Conservation (phyloP, 2,113 vertebrate species). For the Crotalus horridus region DNA sequence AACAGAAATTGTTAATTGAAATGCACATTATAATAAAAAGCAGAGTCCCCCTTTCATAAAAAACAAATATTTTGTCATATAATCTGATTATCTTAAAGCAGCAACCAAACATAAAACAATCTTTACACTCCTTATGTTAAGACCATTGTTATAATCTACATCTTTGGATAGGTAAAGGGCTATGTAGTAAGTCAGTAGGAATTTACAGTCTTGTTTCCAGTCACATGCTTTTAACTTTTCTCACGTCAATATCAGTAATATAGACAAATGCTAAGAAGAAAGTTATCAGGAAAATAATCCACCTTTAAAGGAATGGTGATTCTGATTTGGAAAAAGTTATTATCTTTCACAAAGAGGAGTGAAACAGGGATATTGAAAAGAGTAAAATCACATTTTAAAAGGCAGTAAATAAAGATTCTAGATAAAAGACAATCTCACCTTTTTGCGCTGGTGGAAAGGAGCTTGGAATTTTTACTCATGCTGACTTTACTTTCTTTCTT, state of each 20-base stretch:
- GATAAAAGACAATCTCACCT: constrained; percentile 71
- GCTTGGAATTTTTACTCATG: constrained; percentile 98
- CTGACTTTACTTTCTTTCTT: constrained; percentile 94
- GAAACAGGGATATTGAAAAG: background rate
- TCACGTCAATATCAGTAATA: background rate
- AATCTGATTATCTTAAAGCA: constrained; percentile 26
- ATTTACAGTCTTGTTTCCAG: background rate
- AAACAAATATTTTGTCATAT: background rate
- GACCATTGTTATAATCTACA: background rate
- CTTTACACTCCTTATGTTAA: background rate
- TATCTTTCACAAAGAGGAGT: constrained; percentile 8
- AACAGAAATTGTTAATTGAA: constrained; percentile 14
- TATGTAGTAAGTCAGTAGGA: background rate
- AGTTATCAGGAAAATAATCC: background rate
- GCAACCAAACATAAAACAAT: constrained; percentile 35
- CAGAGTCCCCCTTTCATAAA: constrained; percentile 1
- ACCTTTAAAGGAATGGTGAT: constrained; percentile 35
- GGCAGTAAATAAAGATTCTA: background rate
- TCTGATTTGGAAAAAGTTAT: constrained; percentile 13
- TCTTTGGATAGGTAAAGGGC: background rate
- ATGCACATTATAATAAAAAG: constrained; percentile 27
- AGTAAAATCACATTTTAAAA: constrained; percentile 5
- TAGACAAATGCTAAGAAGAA: constrained; percentile 25
- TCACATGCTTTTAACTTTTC: constrained; percentile 1
- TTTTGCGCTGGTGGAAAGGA: constrained; percentile 95